These are phyloP conservation scores for Aethina tumida DNA, from an alignment of 1,140 invertebrate genomes.

Conservation along the genomic window DNA sequence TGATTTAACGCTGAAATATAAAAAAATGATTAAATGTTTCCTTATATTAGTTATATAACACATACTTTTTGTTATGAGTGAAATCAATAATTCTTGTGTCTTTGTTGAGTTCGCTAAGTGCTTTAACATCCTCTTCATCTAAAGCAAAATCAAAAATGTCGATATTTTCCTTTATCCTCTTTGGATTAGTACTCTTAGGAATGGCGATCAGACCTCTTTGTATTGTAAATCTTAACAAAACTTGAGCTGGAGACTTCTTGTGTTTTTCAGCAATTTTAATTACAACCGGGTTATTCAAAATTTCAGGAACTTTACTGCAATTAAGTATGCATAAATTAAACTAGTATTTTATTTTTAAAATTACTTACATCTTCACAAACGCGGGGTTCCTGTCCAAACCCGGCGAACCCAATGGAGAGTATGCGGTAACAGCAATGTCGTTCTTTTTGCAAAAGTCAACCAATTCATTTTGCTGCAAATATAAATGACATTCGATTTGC, in stretches of 20 bases:
- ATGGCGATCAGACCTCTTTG: constrained; percentile 66
- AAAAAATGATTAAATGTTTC: no score
- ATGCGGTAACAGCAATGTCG: constrained; percentile 68
- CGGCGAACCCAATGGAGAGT: constrained; percentile 69
- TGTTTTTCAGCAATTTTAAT: constrained; percentile 56
- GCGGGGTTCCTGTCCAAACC: constrained; percentile 39
- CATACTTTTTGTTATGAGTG: constrained; percentile 41
- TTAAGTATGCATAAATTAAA: constrained; percentile 37
- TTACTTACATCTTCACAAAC: constrained; percentile 38
- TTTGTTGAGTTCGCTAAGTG: constrained; percentile 46
- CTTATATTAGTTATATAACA: constrained; percentile 4
- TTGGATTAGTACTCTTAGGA: constrained; percentile 70
- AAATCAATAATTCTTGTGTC: constrained; percentile 60
- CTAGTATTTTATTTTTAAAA: neutral
- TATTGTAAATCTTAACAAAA: constrained; percentile 65
- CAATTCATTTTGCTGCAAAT: no score
- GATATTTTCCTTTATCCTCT: constrained; percentile 56
- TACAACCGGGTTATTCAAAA: constrained; percentile 58
- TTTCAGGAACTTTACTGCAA: constrained; percentile 50
- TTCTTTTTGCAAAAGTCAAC: no score
- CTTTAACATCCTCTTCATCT: constrained; percentile 42
- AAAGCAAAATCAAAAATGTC: constrained; percentile 55
- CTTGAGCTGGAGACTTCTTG: constrained; percentile 63
- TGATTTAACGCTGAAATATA: constrained; percentile 46
- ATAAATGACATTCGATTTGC: no score